Evolutionary conservation across 2,113 vertebrate species (phyloP).

Genomic region (Sapajus apella): DNA sequence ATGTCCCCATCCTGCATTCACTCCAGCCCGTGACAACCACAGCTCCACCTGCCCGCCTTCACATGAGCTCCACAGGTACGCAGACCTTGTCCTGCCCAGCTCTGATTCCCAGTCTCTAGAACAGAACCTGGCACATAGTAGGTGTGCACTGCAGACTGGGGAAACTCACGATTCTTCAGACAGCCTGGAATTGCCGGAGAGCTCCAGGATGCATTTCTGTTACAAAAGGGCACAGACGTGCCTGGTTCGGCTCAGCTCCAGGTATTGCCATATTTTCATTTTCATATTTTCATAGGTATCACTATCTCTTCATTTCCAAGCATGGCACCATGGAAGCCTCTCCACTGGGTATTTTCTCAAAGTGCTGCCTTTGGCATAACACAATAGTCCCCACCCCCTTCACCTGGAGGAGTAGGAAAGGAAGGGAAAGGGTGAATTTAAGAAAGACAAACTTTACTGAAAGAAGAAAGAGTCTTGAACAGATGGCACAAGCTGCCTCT

Average conservation of each 20-base stretch:
- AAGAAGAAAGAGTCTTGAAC: background rate
- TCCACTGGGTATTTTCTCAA: background rate
- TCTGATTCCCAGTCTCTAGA: background rate
- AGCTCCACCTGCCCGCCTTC: background rate
- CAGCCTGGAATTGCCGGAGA: background rate
- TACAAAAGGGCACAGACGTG: too few species aligned
- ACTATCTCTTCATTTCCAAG: accelerated
- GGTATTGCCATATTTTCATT: accelerated
- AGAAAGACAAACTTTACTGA: background rate
- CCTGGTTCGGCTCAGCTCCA: accelerated
- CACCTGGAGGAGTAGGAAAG: background rate
- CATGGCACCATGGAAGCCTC: accelerated
- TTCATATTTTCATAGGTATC: background rate
- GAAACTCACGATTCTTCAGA: background rate
- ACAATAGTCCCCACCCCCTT: background rate
- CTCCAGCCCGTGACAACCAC: background rate
- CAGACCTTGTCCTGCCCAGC: background rate
- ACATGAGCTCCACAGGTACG: accelerated
- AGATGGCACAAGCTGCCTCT: too few species aligned
- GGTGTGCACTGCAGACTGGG: accelerated
- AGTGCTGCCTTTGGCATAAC: background rate
- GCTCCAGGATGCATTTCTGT: background rate
- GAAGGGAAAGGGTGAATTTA: background rate
- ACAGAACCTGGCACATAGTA: background rate
- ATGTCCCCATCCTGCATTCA: background rate